Evolutionary conservation across 2,797 vertebrate genomes (phyloP), one percentile per base, ranked within the genome.

Genomic region (Hippoglossus hippoglossus): DNA sequence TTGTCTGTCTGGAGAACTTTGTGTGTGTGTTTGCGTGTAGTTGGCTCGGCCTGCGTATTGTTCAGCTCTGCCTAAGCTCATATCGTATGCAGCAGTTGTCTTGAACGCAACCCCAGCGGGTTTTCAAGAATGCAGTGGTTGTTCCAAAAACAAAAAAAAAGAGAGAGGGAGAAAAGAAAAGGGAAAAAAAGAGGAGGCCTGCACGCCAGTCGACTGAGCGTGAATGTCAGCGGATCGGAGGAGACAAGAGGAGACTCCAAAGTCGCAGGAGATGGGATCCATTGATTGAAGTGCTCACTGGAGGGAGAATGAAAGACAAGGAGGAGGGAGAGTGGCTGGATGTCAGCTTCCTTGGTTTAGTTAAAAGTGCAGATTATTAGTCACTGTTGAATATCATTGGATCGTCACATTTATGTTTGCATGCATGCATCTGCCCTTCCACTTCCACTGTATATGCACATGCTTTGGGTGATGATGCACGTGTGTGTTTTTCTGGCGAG

Each of bases 81-180:
- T 80, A 68, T 80, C 22, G 51, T 81, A 83, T 84, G 76, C 71
- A 63, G 78, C 82, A 52, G 18, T 73, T 39, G 81, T 72, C 79
- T 81, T 75, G 65, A 88, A 82, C 25, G 24, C 70, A 77, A 56
- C 75, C 84, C 82, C 75, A 25, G 77, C 25, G 67, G 82, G 76
- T 80, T 84, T 90, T 89, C 62, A 87, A 83, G 77, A 83, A 89
- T 89, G 90, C 80, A 77, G 81, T 7, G 54, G 68, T 79, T 67
- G 78, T 73, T 89, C 82, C 83, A 71, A 77, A 81, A 77, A 62
- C 52, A 52, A 15, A 62, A 60, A 41, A 46, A 59, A 44, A 22
- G 52, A 15, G 0, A 1, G 44, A 46, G 18, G 7, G 44, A 46
- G 44, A 31, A n/a, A 39, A 19, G 18, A 28, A 24, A 31, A 63